Base-by-base conservation (phyloP, 2,888 invertebrate genomes). In the Drosophila setosimentum region DNA sequence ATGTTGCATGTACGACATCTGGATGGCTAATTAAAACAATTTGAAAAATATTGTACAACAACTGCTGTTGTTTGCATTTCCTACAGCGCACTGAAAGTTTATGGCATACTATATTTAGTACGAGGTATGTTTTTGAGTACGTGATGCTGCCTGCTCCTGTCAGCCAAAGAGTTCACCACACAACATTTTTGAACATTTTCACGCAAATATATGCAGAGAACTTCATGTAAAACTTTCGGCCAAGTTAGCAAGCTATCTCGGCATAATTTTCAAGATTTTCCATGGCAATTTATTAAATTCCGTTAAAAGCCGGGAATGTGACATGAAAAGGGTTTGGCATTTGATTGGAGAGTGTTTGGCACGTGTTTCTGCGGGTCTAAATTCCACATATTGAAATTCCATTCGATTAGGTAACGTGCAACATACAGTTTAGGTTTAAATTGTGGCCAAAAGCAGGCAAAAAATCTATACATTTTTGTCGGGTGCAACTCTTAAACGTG, bases 301-400 rank as follows among this genome's bases (percentile, higher is more conserved):
- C 68, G 11, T 48, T 59, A 21, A 73, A 63, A 33, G 3, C 21
- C 30, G 35, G 10, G 29, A 24, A 62, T 59, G 50, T 45, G 64
- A 84, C 76, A 75, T 89, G 85, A 86, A 89, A 86, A 86, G 85
- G 85, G 90, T 86, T 89, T 85, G 80, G 85, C 85, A 76, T 60
- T 65, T 51, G 42, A 49, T 51, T 42, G 40, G 33, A 16, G 16
- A 11, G 67, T 70, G 32, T 60, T 68, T 78, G 35, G 55, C 74
- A 66, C 68, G 49, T 68, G 79, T 40, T 30, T 59, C 11, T 45
- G 33, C 29, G 51, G 10, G 27, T 40, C 27, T 50, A 30, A 54
- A 51, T 57, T 50, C 45, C 27, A 18, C 48, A 27, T 71, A 75
- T 76, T 76, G 70, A 67, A 75, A 89, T 76, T 78, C 73, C 73